phyloP scores from a whole-genome alignment of 1,140 invertebrate genomes.

The Eurosta solidaginis region DNA sequence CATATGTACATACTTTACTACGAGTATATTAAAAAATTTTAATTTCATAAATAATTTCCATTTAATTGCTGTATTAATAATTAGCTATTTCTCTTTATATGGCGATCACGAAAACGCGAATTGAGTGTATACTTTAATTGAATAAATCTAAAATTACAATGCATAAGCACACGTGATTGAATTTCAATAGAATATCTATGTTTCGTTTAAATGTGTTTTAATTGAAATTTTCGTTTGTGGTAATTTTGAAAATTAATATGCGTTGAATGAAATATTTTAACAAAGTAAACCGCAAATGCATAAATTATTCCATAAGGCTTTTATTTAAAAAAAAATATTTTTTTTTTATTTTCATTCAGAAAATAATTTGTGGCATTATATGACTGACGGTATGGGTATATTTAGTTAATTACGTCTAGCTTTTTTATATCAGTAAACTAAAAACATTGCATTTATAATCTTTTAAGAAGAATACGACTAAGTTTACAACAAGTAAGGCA shows the following conservation, averaged over 20 bases:
- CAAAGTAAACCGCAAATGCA: neutral
- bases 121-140: neutral
- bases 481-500: too few species aligned
- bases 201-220: neutral
- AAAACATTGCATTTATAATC: too few species aligned
- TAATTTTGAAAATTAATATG: neutral
- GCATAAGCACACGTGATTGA: neutral
- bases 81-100: neutral
- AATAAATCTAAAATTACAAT: neutral
- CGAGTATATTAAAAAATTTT: too few species aligned
- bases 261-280: constrained; percentile 3
- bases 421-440: too few species aligned
- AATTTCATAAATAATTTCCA: neutral
- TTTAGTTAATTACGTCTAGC: too few species aligned
- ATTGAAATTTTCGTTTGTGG: neutral
- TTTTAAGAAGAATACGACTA: too few species aligned
- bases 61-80: neutral
- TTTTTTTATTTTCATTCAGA: neutral
- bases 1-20: neutral
- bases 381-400: too few species aligned
- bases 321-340: neutral
- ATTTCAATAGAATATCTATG: neutral
- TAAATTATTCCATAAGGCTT: neutral
- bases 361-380: too few species aligned
- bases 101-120: neutral